phyloP scores from a whole-genome alignment of 2,113 vertebrate genomes.

The Thermophis baileyi region DNA sequence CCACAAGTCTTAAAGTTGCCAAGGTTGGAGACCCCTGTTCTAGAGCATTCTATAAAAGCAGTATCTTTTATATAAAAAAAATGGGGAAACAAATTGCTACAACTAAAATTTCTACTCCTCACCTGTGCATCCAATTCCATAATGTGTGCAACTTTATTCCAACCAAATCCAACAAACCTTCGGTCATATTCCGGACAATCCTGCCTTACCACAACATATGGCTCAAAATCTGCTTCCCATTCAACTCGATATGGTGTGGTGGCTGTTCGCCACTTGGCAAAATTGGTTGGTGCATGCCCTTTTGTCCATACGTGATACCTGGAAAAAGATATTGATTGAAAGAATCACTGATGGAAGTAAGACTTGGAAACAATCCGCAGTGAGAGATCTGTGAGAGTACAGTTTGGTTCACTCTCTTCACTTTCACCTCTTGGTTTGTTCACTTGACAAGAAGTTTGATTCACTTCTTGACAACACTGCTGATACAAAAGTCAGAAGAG shows the following conservation, averaged over 20 bases:
- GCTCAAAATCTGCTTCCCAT: constrained; percentile 98
- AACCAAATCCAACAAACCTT: constrained; percentile 96
- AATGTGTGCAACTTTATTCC: constrained; percentile 99
- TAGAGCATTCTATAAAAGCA: background rate
- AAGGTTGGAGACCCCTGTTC: background rate
- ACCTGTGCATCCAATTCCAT: constrained; percentile 99
- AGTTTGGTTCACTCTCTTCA: background rate
- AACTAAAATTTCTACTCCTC: background rate
- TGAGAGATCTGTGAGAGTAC: background rate
- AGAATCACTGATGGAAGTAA: constrained; percentile 28
- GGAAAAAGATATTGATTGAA: constrained; percentile 33
- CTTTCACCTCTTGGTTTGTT: background rate
- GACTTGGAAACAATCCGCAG: background rate
- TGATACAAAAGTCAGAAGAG: background rate
- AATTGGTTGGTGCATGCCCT: constrained; percentile 96
- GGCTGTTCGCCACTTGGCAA: constrained; percentile 96
- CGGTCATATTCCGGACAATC: constrained; percentile 96
- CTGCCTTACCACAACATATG: constrained; percentile 91
- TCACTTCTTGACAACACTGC: background rate
- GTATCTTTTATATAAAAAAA: background rate
- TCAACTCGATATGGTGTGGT: constrained; percentile 94
- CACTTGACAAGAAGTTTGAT: background rate
- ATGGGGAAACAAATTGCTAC: background rate
- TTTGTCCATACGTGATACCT: constrained; percentile 99
- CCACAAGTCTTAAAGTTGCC: no score